phyloP scores from a whole-genome alignment of 37 sponge, comb jelly and placozoan genomes.

The Hexactinellida sp. region DNA sequence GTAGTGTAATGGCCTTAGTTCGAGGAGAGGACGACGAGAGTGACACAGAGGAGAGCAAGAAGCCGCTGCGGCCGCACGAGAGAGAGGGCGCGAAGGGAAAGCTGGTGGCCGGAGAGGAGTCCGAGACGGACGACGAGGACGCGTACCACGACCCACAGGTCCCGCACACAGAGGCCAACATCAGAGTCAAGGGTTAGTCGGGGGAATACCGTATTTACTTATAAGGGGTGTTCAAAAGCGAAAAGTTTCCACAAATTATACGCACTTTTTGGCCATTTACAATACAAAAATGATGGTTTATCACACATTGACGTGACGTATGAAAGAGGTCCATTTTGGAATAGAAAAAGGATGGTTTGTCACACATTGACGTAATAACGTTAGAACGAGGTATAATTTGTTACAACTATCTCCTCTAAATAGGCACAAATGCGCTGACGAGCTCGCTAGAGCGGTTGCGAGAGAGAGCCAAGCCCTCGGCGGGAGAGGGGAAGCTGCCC shows the following conservation, averaged over 20 bases:
- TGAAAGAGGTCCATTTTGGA: too few relatives aligned
- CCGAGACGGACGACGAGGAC: slow-evolving; percentile 2
- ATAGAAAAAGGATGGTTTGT: too few relatives aligned
- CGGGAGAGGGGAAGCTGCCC: neutral
- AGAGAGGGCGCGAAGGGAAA: neutral
- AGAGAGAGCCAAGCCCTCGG: neutral
- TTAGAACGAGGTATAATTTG: too few relatives aligned
- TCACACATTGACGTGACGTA: too few relatives aligned
- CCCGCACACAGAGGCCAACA: neutral
- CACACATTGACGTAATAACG: too few relatives aligned
- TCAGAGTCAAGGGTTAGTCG: neutral
- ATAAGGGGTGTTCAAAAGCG: too few relatives aligned
- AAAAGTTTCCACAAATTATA: too few relatives aligned
- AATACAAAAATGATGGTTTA: too few relatives aligned
- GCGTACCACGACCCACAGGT: neutral
- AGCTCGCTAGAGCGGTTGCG: neutral
- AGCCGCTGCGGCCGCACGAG: neutral
- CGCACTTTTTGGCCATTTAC: too few relatives aligned
- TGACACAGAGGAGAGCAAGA: neutral
- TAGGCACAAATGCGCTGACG: neutral
- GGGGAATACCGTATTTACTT: too few relatives aligned
- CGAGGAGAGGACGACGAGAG: neutral
- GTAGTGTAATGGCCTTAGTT: neutral
- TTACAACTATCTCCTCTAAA: too few relatives aligned
- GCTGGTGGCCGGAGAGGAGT: neutral